phyloP scores from a whole-genome alignment of 2,113 vertebrate genomes.

The Gymnarchus niloticus region DNA sequence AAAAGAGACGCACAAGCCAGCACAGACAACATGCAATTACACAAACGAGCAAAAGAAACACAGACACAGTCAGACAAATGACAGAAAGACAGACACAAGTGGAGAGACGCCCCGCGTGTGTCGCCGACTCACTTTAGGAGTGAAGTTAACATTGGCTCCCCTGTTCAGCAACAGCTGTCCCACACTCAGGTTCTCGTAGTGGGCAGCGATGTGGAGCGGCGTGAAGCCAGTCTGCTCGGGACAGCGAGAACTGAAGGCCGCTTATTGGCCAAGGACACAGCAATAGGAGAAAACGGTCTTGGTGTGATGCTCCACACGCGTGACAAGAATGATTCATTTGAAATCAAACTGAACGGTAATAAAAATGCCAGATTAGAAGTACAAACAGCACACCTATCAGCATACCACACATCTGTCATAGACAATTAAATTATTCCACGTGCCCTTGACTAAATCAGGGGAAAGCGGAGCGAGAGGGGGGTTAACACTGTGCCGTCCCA shows the following conservation, averaged over 20 bases:
- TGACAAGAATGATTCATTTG: too few relatives aligned
- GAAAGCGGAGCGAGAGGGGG: background rate
- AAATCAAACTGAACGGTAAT: too few relatives aligned
- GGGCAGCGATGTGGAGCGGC: slow-evolving; percentile 94
- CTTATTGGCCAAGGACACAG: too few relatives aligned
- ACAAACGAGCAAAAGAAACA: too few relatives aligned
- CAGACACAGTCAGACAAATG: too few relatives aligned
- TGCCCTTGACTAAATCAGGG: too few relatives aligned
- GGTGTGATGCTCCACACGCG: too few relatives aligned
- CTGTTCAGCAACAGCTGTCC: slow-evolving; percentile 87
- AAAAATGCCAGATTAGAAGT: too few relatives aligned
- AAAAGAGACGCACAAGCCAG: background rate
- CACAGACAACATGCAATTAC: background rate
- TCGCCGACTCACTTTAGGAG: slow-evolving; percentile 73
- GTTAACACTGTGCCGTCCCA: slow-evolving; percentile 34
- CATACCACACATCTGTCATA: too few relatives aligned
- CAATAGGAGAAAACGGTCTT: too few relatives aligned
- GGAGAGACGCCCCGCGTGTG: background rate
- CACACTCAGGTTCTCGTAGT: slow-evolving; percentile 94
- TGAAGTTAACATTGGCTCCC: slow-evolving; percentile 93
- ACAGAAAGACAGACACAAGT: background rate
- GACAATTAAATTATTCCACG: too few relatives aligned
- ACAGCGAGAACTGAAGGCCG: background rate
- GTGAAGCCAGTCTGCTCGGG: slow-evolving; percentile 88
- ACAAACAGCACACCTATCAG: too few relatives aligned